Evolutionary conservation across 1,140 invertebrate genomes (phyloP), one percentile per base, ranked within the genome.

Genomic region (Lethocerus indicus): DNA sequence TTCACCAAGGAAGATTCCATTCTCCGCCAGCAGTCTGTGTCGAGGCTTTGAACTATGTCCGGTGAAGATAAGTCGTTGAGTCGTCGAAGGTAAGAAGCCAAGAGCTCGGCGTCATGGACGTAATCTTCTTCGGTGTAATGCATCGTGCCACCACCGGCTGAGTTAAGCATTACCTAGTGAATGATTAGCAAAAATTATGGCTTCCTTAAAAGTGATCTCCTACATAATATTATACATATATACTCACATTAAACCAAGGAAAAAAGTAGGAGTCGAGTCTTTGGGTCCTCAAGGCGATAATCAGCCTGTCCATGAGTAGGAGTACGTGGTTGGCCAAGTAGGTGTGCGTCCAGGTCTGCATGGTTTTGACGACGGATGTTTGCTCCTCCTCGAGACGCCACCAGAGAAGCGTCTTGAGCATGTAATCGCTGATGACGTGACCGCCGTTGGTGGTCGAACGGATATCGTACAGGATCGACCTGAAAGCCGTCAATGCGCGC

Each of bases 191-290:
- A 13, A 9, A n/a, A 7, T 40, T 40, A 9, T 40, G 18, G 6
- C 13, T 40, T 40, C 39, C 39, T 13, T 18, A 9, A 7, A 40
- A 40, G 20, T 40, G 36, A 39, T 67, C 53, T 40, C 65, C 65
- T 4, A 14, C 35, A 4, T 37, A 37, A 37, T 14, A 37, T 16
- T 37, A 3, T 16, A 16, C 20, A 37, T 3, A 16, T 39, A 3
- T 20, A 4, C 29, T 53, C 57, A 69, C 54, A 68, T 64, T 54
- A 65, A 71, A 57, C 13, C 64, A 63, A 9, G 69, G 67, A 55
- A 72, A 72, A 59, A 74, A 73, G 55, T 74, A 75, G 47, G 68
- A 72, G 25, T 68, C 59, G 27, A 68, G 63, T 47, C 63, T 64
- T 53, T 72, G 69, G 21, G 63, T 64, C 47, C 59, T 62, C 26